Percentiles rank a stretch among this genome's conserved stretches.
phyloP scores from a whole-genome alignment of 2,113 vertebrate species.

The Entomyzon cyanotis region DNA sequence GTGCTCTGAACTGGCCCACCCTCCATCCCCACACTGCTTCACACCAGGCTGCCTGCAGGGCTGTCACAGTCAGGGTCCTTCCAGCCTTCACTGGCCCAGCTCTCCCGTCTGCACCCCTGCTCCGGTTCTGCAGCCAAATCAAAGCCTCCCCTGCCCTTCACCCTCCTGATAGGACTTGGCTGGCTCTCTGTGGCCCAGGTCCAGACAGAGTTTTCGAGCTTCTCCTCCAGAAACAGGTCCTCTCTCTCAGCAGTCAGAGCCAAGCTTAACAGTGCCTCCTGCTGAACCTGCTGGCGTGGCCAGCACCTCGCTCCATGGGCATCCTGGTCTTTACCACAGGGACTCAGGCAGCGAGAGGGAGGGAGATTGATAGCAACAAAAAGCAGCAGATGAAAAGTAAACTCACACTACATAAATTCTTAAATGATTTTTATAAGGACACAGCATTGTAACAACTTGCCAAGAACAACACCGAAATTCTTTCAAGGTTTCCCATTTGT shows the following conservation, averaged over 20 bases:
- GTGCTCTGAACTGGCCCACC: neutral
- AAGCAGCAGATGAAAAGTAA: conserved; percentile 41
- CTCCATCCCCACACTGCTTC: neutral
- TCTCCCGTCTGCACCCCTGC: neutral
- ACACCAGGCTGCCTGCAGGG: neutral
- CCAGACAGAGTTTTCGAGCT: neutral
- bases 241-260: neutral
- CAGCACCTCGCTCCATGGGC: neutral
- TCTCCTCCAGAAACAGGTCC: neutral
- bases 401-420: conserved; percentile 55
- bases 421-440: conserved; percentile 63
- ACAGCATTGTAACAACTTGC: conserved; percentile 58
- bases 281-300: neutral
- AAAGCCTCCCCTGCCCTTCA: neutral
- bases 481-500: conserved; percentile 74
- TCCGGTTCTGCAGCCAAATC: neutral
- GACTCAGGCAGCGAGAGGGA: neutral
- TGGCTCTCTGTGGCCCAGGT: neutral
- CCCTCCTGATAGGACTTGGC: neutral
- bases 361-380: neutral
- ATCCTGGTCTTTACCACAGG: neutral
- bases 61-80: neutral
- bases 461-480: conserved; percentile 71
- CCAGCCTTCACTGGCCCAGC: neutral
- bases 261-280: conserved; percentile 25